phyloP scores from a whole-genome alignment of 2,888 invertebrate genomes.

The Leptinotarsa haldemani region DNA sequence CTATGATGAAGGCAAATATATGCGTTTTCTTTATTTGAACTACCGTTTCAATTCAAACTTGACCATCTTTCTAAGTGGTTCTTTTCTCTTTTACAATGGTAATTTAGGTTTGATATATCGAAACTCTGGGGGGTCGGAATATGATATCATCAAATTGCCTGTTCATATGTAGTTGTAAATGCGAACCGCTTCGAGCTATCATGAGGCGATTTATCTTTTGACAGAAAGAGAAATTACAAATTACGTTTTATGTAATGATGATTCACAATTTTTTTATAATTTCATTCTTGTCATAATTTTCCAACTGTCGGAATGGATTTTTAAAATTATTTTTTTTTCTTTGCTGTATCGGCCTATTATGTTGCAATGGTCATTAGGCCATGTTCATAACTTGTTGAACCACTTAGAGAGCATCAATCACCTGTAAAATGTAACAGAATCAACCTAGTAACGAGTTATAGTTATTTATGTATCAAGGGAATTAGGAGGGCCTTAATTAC shows the following conservation, averaged over 20 bases:
- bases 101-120: conserved; percentile 15
- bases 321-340: too few relatives aligned
- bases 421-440: too few relatives aligned
- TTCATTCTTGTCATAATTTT: background rate
- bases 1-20: background rate
- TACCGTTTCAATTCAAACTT: conserved; percentile 1
- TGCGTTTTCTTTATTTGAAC: background rate
- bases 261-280: background rate
- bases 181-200: conserved; percentile 2
- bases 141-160: conserved; percentile 16
- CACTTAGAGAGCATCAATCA: too few relatives aligned
- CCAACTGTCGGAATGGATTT: too few relatives aligned
- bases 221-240: conserved; percentile 8
- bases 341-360: too few relatives aligned
- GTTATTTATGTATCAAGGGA: too few relatives aligned
- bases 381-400: too few relatives aligned
- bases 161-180: background rate
- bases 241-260: conserved; percentile 2
- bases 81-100: conserved; percentile 2
- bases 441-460: too few relatives aligned
- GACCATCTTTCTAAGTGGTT: conserved; percentile 8
- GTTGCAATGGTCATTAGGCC: too few relatives aligned
- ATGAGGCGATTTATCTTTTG: conserved; percentile 8
- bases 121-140: conserved; percentile 1
- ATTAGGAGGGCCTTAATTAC: too few relatives aligned